phyloP scores from a whole-genome alignment of 2,113 vertebrate genomes.

The Argyrosomus japonicus region DNA sequence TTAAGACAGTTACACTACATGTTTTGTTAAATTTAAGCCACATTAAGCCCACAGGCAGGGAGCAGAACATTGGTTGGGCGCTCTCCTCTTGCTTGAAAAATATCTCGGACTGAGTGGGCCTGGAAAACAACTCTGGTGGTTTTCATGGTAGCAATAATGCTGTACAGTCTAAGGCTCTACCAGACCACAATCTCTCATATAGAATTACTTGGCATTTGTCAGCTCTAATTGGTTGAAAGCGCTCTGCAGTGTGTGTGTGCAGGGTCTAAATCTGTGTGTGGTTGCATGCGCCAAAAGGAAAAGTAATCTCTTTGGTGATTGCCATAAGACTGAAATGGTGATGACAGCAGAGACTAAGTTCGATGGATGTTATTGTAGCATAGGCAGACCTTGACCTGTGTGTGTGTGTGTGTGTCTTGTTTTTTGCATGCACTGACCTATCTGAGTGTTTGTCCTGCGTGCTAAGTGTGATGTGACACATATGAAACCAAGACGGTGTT shows the following conservation, averaged over 20 bases:
- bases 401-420: neutral
- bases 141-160: slow-evolving; percentile 60
- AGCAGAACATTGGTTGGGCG: slow-evolving; percentile 16
- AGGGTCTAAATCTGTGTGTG: slow-evolving; percentile 34
- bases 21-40: slow-evolving; percentile 32
- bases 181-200: slow-evolving; percentile 64
- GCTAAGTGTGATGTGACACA: neutral
- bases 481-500: neutral
- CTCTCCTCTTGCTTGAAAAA: slow-evolving; percentile 40
- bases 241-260: slow-evolving; percentile 17
- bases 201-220: slow-evolving; percentile 66
- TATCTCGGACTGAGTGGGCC: slow-evolving; percentile 49
- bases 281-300: slow-evolving; percentile 39
- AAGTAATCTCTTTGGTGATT: slow-evolving; percentile 40
- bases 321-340: slow-evolving; percentile 26
- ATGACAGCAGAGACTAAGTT: slow-evolving; percentile 46
- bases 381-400: slow-evolving; percentile 7
- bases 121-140: slow-evolving; percentile 66
- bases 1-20: slow-evolving; percentile 4
- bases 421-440: neutral
- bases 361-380: slow-evolving; percentile 41
- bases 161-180: slow-evolving; percentile 41
- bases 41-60: slow-evolving; percentile 32
- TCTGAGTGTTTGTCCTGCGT: neutral
- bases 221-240: slow-evolving; percentile 53